phyloP scores from a whole-genome alignment of 2,113 vertebrate species.

The Paramormyrops kingsleyae region DNA sequence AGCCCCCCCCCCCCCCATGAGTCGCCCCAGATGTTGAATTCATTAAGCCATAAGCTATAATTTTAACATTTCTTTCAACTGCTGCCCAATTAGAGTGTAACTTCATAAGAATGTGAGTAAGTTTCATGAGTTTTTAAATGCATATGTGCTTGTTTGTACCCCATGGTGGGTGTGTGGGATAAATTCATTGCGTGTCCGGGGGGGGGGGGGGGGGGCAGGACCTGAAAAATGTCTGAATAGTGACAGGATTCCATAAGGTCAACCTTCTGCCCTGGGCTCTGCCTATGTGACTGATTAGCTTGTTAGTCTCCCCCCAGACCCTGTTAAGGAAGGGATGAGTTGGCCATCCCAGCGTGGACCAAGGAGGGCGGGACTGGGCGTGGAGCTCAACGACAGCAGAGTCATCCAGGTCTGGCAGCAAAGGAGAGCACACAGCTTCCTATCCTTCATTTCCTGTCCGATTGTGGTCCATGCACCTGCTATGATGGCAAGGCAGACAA shows the following conservation, averaged over 20 bases:
- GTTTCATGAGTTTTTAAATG: not conserved
- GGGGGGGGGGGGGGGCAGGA: not conserved
- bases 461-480: no score
- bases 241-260: not conserved
- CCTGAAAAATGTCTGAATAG: not conserved
- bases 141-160: not conserved
- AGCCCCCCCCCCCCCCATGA: not conserved
- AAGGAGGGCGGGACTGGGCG: not conserved
- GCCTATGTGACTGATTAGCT: constrained; percentile 16
- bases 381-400: not conserved
- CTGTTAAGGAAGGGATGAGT: constrained; percentile 18
- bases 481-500: not conserved
- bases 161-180: not conserved
- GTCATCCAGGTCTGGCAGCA: not conserved
- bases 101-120: not conserved
- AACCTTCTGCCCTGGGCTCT: not conserved
- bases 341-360: constrained; percentile 24
- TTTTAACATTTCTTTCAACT: not conserved
- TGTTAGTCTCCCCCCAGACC: constrained; percentile 20
- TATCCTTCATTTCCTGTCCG: not conserved
- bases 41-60: not conserved
- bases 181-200: not conserved
- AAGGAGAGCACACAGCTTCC: not conserved
- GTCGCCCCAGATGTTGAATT: not conserved
- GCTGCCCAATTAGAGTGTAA: not conserved